Evolutionary conservation across 2,888 invertebrate genomes (phyloP), one percentile per base, ranked within the genome.

Genomic region (Hipparchia semele): DNA sequence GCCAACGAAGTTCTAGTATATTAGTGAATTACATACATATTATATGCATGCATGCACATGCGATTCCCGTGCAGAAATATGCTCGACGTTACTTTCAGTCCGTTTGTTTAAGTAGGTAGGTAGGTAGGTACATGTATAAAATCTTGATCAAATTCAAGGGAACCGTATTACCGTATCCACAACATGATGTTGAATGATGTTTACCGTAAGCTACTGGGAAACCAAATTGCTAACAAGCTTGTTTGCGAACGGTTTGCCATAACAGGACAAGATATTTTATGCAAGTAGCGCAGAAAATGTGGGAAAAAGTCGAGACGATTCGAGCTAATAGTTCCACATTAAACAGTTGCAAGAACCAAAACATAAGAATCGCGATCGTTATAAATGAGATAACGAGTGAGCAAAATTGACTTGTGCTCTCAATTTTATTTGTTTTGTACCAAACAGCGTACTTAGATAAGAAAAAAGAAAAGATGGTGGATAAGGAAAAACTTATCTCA

Each of bases 261-360:
- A 74, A 74, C 75, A 73, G 74, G 72, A 75, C 69, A 72, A 75
- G 76, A 72, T 71, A 73, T 72, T 73, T 74, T 66, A 75, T 66
- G 71, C 73, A 72, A 71, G 70, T 70, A 66, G 68, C 70, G 66
- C 56, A 70, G 60, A 65, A 70, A 72, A 68, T 73, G 72, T 70
- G 68, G 69, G 62, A 70, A 73, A 72, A 73, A 73, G 54, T 45
- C 23, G 10, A 64, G 49, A 64, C 51, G 23, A 51, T 51, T 49
- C 23, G 51, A 64, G 8, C 45, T n/a, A 46, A 13, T 62, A 13
- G 56, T 7, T 39, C 9, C 12, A 5, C 13, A 12, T 51, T 33
- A 9, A 64, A 49, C 23, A 64, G 64, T 51, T 64, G 46, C 23
- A 23, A 64, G 64, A 64, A 51, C 10, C 51, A 49, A 62, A 62